Evolutionary conservation across 2,797 vertebrate species (phyloP).

Genomic region (Borostomias antarcticus): DNA sequence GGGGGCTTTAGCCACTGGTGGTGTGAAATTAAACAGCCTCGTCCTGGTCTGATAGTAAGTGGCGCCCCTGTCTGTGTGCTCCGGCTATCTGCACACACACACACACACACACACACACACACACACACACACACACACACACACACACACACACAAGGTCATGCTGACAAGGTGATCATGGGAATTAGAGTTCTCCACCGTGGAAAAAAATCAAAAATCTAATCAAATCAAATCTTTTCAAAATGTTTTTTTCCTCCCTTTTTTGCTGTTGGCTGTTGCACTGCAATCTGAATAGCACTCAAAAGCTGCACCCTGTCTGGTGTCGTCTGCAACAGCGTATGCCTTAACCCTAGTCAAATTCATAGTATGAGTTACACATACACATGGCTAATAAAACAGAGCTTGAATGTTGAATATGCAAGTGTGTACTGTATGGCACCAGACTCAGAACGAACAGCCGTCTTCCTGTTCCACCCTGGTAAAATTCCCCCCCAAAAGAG

Average conservation of each 20-base stretch:
- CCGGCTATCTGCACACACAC: conserved; percentile 70
- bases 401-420: too few relatives aligned
- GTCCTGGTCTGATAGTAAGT: conserved; percentile 75
- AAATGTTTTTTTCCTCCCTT: background rate
- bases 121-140: too few relatives aligned
- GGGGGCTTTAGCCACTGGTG: conserved; percentile 71
- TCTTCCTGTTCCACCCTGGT: background rate
- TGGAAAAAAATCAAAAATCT: conserved; percentile 42
- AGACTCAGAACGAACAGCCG: background rate
- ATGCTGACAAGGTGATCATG: conserved; percentile 70
- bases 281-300: background rate
- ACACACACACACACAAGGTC: conserved; percentile 76
- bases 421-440: background rate
- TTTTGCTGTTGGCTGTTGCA: background rate
- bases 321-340: too few relatives aligned
- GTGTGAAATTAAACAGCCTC: conserved; percentile 78
- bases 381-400: too few relatives aligned
- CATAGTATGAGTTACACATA: too few relatives aligned
- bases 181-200: conserved; percentile 69
- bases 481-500: too few relatives aligned
- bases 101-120: too few relatives aligned
- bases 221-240: conserved; percentile 4
- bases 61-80: conserved; percentile 70
- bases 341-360: too few relatives aligned
- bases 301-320: too few relatives aligned